Conservation (phyloP, 2,797 vertebrate species). For the Columba guinea region DNA sequence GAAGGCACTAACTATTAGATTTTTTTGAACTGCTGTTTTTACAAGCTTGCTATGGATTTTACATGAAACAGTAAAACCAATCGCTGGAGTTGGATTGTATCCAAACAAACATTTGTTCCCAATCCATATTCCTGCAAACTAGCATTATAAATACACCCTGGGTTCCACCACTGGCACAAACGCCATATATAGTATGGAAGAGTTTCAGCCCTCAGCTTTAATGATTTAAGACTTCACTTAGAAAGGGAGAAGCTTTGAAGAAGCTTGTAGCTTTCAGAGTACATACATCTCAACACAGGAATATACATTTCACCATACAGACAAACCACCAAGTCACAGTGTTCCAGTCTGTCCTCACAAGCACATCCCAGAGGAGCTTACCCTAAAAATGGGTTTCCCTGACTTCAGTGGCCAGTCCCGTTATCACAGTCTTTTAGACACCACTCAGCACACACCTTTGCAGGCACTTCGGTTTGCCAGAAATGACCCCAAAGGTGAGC, state of each 20-base stretch:
- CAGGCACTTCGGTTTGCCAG: not conserved
- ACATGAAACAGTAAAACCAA: not conserved
- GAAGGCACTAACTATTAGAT: not conserved
- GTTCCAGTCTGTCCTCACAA: not conserved
- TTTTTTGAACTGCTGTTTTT: not conserved
- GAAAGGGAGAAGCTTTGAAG: not conserved
- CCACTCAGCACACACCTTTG: not conserved
- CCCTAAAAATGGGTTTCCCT: not conserved
- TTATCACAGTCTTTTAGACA: not conserved
- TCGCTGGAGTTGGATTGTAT: constrained; percentile 21
- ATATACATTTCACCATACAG: not conserved
- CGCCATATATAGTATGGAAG: constrained; percentile 61
- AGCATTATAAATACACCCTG: constrained; percentile 37
- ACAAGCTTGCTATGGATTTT: not conserved
- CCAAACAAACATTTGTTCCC: constrained; percentile 54
- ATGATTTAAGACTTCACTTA: constrained; percentile 4
- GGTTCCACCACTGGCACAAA: not conserved
- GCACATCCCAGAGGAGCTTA: not conserved
- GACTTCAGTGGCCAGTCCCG: not conserved
- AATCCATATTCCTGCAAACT: not conserved
- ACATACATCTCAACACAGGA: not conserved
- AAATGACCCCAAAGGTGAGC: not conserved
- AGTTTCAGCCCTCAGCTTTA: constrained; percentile 7
- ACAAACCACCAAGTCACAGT: not conserved
- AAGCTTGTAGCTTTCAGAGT: not conserved